Evolutionary conservation across 2,797 vertebrate species (phyloP).

Genomic region (Lindbergichthys nudifrons): DNA sequence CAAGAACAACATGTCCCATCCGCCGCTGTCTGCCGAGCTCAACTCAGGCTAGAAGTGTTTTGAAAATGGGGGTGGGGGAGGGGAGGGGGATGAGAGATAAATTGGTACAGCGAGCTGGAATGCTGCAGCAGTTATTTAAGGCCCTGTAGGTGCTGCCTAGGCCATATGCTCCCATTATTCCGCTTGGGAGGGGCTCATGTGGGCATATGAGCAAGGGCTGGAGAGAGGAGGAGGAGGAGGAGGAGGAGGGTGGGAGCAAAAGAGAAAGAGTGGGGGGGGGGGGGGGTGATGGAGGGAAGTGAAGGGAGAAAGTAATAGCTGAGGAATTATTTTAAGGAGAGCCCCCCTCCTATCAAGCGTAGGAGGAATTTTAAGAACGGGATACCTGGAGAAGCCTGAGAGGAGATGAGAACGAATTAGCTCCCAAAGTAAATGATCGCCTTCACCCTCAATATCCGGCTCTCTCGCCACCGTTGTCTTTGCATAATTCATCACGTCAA

Average conservation of each 20-base stretch:
- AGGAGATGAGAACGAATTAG: slow-evolving; percentile 68
- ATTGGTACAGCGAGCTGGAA: slow-evolving; percentile 82
- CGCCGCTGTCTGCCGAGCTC: slow-evolving; percentile 68
- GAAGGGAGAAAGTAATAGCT: slow-evolving; percentile 61
- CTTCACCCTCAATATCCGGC: slow-evolving; percentile 79
- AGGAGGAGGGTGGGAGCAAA: slow-evolving; percentile 39
- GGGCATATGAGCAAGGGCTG: slow-evolving; percentile 67
- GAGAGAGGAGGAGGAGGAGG: slow-evolving; percentile 47
- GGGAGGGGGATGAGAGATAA: slow-evolving; percentile 69
- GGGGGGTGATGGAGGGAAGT: slow-evolving; percentile 35
- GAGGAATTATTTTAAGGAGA: slow-evolving; percentile 77
- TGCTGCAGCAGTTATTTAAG: slow-evolving; percentile 84
- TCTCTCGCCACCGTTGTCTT: slow-evolving; percentile 61
- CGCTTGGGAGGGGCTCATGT: slow-evolving; percentile 80
- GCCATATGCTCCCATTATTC: slow-evolving; percentile 86
- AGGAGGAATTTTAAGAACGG: slow-evolving; percentile 58
- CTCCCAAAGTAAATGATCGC: slow-evolving; percentile 75
- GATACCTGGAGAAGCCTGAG: slow-evolving; percentile 59
- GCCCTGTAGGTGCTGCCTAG: slow-evolving; percentile 83
- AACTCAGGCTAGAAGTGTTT: slow-evolving; percentile 72
- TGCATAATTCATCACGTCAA: slow-evolving; percentile 80
- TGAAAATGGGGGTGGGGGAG: slow-evolving; percentile 63
- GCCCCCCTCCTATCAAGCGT: slow-evolving; percentile 53
- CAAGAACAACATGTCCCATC: slow-evolving; percentile 74
- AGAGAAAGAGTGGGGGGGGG: slow-evolving; percentile 22